Conservation (phyloP, 2,113 vertebrate genomes). For the Paracanthobrama guichenoti region DNA sequence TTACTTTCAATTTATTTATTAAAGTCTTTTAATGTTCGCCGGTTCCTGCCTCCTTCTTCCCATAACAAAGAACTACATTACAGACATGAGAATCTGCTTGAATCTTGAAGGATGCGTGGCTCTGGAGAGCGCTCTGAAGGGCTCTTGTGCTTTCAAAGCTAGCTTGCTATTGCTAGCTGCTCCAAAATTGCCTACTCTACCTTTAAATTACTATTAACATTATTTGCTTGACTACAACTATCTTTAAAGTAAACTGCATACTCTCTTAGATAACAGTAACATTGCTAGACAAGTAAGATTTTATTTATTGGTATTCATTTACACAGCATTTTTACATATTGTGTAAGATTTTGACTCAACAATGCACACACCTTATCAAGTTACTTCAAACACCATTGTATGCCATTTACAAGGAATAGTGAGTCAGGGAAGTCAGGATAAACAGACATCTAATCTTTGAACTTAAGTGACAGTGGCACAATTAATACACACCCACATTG, state of each 20-base stretch:
- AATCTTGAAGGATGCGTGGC: too few relatives aligned
- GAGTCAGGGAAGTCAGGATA: not conserved
- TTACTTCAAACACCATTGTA: not conserved
- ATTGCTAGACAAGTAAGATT: not conserved
- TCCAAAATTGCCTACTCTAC: too few relatives aligned
- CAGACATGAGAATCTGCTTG: too few relatives aligned
- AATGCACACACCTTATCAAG: not conserved
- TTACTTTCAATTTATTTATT: too few relatives aligned
- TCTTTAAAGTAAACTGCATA: not conserved
- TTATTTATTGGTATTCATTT: not conserved
- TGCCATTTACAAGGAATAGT: not conserved
- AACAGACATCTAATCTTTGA: not conserved
- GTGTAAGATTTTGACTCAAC: not conserved
- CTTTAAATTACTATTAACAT: too few relatives aligned
- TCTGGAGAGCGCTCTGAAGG: too few relatives aligned
- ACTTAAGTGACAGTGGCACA: conserved; percentile 26
- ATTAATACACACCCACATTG: not conserved
- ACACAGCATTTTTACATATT: not conserved
- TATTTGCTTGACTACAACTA: not conserved
- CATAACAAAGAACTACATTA: too few relatives aligned
- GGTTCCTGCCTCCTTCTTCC: too few relatives aligned
- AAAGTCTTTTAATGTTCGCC: too few relatives aligned
- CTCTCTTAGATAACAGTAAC: not conserved
- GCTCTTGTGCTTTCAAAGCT: too few relatives aligned
- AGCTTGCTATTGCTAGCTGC: too few relatives aligned